phyloP scores from a whole-genome alignment of 2,888 invertebrate species.

The Clusia tigrina region DNA sequence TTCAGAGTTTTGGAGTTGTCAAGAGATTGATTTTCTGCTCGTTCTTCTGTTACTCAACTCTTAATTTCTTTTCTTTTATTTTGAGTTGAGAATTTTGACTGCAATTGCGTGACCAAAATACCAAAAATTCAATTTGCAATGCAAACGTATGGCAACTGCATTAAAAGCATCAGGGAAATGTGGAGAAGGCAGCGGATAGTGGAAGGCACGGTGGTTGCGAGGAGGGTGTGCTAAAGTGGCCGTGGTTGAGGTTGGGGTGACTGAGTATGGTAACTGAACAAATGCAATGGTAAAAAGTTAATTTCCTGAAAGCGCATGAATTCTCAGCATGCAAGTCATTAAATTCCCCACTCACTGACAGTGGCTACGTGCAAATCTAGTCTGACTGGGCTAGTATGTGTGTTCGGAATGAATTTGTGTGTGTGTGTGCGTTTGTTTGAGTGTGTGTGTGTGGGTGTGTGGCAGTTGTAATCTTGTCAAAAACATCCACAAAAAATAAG shows the following conservation, averaged over 20 bases:
- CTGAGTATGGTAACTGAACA: not conserved
- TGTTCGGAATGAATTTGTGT: too few species aligned
- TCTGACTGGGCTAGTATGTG: not conserved
- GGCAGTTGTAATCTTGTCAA: constrained; percentile 23
- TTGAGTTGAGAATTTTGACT: constrained; percentile 26
- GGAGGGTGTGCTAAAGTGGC: not conserved
- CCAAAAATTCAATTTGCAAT: constrained; percentile 38
- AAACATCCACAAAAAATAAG: constrained; percentile 25
- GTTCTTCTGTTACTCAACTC: too few species aligned
- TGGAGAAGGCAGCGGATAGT: not conserved
- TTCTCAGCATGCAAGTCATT: not conserved
- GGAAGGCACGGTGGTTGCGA: not conserved
- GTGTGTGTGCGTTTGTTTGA: not conserved
- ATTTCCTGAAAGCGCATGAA: constrained; percentile 30
- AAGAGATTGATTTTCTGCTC: too few species aligned
- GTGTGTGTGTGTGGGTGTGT: constrained; percentile 7
- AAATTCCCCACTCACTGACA: not conserved
- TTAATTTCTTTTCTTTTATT: too few species aligned
- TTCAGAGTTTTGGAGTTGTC: too few species aligned
- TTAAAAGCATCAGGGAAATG: not conserved
- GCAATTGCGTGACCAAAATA: constrained; percentile 41
- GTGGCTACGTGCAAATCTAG: not conserved
- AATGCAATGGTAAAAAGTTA: constrained; percentile 18
- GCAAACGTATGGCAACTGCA: constrained; percentile 1
- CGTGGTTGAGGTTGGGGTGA: not conserved